These are phyloP conservation scores for Plumapathes pennacea DNA, from an alignment of 92 coral and sea anemone genomes.

Conservation along the genomic window DNA sequence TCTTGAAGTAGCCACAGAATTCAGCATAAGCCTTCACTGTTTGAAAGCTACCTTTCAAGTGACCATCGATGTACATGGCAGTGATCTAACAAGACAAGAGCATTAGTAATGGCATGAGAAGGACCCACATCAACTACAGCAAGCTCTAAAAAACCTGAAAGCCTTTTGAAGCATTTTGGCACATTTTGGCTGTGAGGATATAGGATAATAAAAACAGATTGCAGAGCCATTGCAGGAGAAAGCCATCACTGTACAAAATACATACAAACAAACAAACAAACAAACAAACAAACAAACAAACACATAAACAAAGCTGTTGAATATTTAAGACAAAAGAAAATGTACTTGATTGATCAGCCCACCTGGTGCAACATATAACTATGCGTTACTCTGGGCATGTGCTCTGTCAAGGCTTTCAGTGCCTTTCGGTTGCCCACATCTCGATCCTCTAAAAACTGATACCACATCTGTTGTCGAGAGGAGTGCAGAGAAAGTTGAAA, in stretches of 20 bases:
- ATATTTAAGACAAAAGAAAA: too few relatives aligned
- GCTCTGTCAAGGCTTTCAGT: conserved; percentile 95
- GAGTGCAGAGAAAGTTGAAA: conserved; percentile 96
- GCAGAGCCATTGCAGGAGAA: too few relatives aligned
- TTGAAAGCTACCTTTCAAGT: conserved; percentile 93
- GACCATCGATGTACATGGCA: conserved; percentile 98
- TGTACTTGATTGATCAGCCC: too few relatives aligned
- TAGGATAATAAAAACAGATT: too few relatives aligned
- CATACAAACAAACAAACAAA: too few relatives aligned
- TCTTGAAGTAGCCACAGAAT: conserved; percentile 97
- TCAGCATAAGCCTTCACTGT: conserved; percentile 99
- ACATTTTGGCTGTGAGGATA: too few relatives aligned
- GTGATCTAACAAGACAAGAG: conserved; percentile 58
- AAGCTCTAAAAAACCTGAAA: too few relatives aligned
- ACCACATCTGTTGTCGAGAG: conserved; percentile 99
- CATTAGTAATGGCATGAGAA: background rate
- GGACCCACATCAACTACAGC: too few relatives aligned
- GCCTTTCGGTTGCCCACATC: conserved; percentile 96
- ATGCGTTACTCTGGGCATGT: conserved; percentile 99
- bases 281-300: too few relatives aligned
- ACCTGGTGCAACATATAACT: conserved; percentile 99
- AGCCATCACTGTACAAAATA: too few relatives aligned
- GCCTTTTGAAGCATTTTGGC: too few relatives aligned
- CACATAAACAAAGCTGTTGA: too few relatives aligned
- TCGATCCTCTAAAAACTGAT: conserved; percentile 95